Percentiles rank a stretch among this genome's conserved stretches.
Conservation (phyloP, 1,140 invertebrate genomes). For the Mamestra configurata region DNA sequence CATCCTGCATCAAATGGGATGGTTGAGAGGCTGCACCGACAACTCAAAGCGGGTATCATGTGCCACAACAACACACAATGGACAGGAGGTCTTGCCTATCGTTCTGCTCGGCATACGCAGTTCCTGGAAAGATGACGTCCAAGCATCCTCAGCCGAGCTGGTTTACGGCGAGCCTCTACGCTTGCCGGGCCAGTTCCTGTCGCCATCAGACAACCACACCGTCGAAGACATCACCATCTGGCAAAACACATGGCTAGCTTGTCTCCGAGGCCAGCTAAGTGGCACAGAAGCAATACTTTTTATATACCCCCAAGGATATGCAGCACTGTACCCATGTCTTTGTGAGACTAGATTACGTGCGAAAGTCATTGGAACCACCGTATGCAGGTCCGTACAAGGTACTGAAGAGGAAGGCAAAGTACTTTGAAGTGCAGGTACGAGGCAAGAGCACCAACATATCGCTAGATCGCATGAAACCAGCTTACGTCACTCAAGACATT, state of each 20-base stretch:
- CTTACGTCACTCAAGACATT: constrained; percentile 51
- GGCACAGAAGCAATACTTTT: constrained; percentile 46
- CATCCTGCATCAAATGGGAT: too few species aligned
- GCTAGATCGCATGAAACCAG: constrained; percentile 78
- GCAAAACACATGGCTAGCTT: neutral
- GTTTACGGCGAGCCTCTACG: constrained; percentile 60
- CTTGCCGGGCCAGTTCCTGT: constrained; percentile 64
- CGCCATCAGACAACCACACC: constrained; percentile 44
- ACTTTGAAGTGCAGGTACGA: constrained; percentile 64
- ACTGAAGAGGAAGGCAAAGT: constrained; percentile 62
- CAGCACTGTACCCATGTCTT: constrained; percentile 69
- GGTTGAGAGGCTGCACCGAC: too few species aligned
- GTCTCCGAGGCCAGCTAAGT: neutral
- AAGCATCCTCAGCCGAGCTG: constrained; percentile 61
- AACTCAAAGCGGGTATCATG: too few species aligned
- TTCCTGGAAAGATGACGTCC: constrained; percentile 59
- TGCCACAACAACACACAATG: too few species aligned
- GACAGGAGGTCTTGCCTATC: too few species aligned
- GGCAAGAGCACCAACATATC: constrained; percentile 57
- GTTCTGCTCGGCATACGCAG: too few species aligned
- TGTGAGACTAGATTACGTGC: constrained; percentile 69
- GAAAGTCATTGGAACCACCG: constrained; percentile 69
- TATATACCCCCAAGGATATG: constrained; percentile 57
- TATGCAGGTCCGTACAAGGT: constrained; percentile 78
- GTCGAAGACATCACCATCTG: constrained; percentile 47